Evolutionary conservation across 2,888 invertebrate species (phyloP).

Genomic region (Meta bourneti): DNA sequence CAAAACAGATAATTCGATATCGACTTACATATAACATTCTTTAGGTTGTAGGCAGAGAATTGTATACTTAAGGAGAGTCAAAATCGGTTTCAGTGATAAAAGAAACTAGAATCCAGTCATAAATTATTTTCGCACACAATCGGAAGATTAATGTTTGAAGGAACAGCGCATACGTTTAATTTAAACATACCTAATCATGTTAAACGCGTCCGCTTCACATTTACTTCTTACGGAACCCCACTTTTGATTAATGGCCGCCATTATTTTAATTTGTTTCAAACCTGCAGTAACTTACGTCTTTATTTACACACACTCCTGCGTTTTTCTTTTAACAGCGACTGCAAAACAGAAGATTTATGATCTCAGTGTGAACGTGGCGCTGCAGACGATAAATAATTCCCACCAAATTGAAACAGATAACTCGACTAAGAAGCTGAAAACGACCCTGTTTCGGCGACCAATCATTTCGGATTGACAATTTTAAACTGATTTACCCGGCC

Average conservation of each 20-base stretch:
- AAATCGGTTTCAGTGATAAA: no score
- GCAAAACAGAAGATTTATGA: not conserved
- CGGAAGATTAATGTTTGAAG: not conserved
- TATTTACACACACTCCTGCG: not conserved
- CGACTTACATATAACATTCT: no score
- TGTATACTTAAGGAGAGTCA: no score
- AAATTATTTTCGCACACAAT: not conserved
- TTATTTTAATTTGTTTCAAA: not conserved
- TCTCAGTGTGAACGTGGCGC: not conserved
- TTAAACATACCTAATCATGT: not conserved
- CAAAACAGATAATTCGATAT: no score
- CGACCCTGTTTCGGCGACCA: conserved; percentile 12
- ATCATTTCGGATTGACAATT: conserved; percentile 67
- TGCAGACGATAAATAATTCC: conserved; percentile 24
- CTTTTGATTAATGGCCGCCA: not conserved
- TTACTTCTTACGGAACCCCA: not conserved
- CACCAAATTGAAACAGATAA: conserved; percentile 65
- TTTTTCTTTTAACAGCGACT: not conserved
- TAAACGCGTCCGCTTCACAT: not conserved
- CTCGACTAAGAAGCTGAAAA: conserved; percentile 22
- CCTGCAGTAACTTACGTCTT: not conserved
- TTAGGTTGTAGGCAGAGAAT: no score
- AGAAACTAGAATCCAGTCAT: no score
- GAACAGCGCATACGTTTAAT: not conserved
- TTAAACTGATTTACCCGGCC: conserved; percentile 67